Base-by-base conservation (phyloP, 2,797 vertebrate species). In the Sandelia bainsii region DNA sequence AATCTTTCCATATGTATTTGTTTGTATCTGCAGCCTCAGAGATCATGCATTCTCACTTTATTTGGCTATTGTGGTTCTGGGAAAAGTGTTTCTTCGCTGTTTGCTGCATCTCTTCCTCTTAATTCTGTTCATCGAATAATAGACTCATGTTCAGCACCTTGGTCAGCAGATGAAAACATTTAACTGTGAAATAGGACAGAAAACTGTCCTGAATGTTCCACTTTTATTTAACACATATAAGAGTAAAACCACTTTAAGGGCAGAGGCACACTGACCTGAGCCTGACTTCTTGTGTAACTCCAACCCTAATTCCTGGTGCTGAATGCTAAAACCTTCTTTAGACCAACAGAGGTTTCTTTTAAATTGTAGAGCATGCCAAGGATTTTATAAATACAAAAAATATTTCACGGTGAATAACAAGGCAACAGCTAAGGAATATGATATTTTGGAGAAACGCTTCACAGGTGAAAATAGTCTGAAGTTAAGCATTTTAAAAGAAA, bases 111-210 rank as follows among this genome's bases (percentile, higher is more conserved):
- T 69, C 16, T 12, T 60, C 13, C 19, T 32, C 27, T 17, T 3
- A 25, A 25, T 48, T 52, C 62, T 51, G 46, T 45, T 49, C 39
- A 9, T 62, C 25, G 22, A 25, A 62, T 67, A 46, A 40, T 20
- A 11, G 48, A 37, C 40, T 39, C 25, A n/a, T 61, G 60, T 19
- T 4, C 5, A 62, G 14, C 68, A 29, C 17, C 16, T 12, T 22
- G 23, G 32, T n/a, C 51, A 51, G 42, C 23, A 45, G 66, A 12
- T 67, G 52, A 34, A 70, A 54, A 39, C 32, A 11, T 59, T 20
- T 29, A 20, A 59, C 12, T 8, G 8, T 6, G 32, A 57, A 46
- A 48, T 1, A 9, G 14, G 13, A 22, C 11, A 3, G 14, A 44
- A 19, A 27, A 17, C 17, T 19, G 32, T 9, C 32, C 32, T 34